Percentiles rank a stretch among this genome's conserved stretches.
These are phyloP conservation scores for Pomacea canaliculata DNA, from an alignment of 2,888 invertebrate genomes.

Conservation along the genomic window DNA sequence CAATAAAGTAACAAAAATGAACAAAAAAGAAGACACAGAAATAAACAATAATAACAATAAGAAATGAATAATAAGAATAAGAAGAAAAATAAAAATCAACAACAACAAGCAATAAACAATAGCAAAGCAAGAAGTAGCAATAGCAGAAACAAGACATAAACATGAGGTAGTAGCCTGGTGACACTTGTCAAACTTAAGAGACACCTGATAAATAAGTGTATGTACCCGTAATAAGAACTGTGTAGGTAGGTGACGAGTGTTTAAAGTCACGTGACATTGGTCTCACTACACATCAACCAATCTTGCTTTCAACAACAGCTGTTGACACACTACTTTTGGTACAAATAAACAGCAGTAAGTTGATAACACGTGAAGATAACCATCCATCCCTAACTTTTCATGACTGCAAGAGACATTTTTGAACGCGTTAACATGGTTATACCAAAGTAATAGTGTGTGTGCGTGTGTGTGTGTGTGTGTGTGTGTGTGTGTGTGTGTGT, in stretches of 20 bases:
- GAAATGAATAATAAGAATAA: background rate
- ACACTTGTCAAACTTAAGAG: no score
- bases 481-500: background rate
- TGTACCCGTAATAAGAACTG: no score
- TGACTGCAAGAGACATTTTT: background rate
- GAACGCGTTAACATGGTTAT: background rate
- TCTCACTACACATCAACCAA: no score
- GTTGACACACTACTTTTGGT: no score
- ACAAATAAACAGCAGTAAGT: no score
- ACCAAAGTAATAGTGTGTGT: background rate
- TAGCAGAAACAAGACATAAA: background rate
- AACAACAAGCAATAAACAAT: background rate
- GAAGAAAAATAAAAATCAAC: background rate
- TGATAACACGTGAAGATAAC: no score
- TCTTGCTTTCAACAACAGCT: no score
- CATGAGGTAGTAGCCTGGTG: background rate
- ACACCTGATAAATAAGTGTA: no score
- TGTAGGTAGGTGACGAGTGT: no score
- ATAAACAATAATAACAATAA: background rate
- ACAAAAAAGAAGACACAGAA: background rate
- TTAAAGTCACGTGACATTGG: no score
- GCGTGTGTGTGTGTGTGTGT: background rate
- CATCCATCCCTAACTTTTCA: background rate
- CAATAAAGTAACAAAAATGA: background rate
- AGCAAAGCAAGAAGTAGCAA: background rate